Evolutionary conservation across 2,888 invertebrate genomes (phyloP), one percentile per base, ranked within the genome.

Genomic region (Hymenopus coronatus): DNA sequence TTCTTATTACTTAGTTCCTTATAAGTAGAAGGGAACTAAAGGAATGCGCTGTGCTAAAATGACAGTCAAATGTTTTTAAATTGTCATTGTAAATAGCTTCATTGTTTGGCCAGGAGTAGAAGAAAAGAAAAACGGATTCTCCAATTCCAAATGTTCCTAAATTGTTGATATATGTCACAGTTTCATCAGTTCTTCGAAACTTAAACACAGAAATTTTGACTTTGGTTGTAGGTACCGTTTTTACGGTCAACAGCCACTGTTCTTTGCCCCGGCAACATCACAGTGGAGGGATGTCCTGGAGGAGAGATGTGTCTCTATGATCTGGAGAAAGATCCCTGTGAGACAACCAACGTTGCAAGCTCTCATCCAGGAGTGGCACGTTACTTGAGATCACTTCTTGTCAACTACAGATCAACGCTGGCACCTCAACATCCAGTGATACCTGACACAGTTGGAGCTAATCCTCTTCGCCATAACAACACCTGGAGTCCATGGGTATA

Each of bases 271-370:
- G 6, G 87, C 70, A 89, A 87, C 89, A 88, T 46, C 28, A 83
- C 91, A n/a, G 46, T 28, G n/a, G 20, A 91, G 6, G 95, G 90
- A 0, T 83, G 88, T 46, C 33, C 85, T 6, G 89, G 88, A 12
- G 84, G 83, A 6, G 88, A 89, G 8, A 95, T 96, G n/a, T 96
- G 96, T 91, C 94, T 96, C 25, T 98, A 96, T 93, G 96, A 98
- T 92, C 95, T 98, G 84, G 95, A 95, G 0, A 94, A 94, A 88
- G 98, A 98, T 92, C 97, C 98, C 0, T 96, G 97, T 91, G 98
- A 98, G 92, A 96, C 95, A 88, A 95, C 95, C 91, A 97, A 98
- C 91, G 92, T 95, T 33, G 93, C 93, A 8, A 92, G 92, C 81
- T 91, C 92, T 28, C 93, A 93, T 91, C 92, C 93, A 8, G 94